Conservation (phyloP, 2,888 invertebrate genomes). For the Lasioglossum vierecki region DNA sequence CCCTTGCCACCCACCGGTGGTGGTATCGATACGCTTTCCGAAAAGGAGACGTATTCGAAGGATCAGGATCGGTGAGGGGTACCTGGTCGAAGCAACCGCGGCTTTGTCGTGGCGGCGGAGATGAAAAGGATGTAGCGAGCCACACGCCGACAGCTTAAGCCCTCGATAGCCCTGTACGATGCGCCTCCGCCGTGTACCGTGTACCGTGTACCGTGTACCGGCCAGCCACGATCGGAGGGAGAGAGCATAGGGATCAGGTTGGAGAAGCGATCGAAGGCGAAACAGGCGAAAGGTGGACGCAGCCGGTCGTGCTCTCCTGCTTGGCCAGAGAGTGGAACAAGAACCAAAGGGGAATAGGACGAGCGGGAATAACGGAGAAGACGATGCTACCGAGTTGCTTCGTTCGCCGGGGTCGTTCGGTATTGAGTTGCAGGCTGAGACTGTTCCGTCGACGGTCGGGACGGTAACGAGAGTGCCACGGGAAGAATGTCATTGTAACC, state of each 20-base stretch:
- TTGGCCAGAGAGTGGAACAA: neutral
- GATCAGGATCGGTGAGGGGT: slow-evolving; percentile 26
- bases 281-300: slow-evolving; percentile 30
- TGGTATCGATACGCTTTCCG: slow-evolving; percentile 32
- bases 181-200: slow-evolving; percentile 58
- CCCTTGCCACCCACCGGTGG: neutral
- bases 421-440: slow-evolving; percentile 34
- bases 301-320: neutral
- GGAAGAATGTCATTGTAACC: slow-evolving; percentile 49
- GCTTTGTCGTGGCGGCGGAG: slow-evolving; percentile 69
- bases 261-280: slow-evolving; percentile 18
- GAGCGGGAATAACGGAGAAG: slow-evolving; percentile 26
- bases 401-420: slow-evolving; percentile 10
- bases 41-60: slow-evolving; percentile 33
- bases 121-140: slow-evolving; percentile 69
- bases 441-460: neutral
- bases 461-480: neutral
- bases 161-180: slow-evolving; percentile 65
- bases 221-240: slow-evolving; percentile 45
- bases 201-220: slow-evolving; percentile 29
- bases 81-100: slow-evolving; percentile 39
- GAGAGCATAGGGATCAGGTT: slow-evolving; percentile 29
- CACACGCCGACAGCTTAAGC: slow-evolving; percentile 70
- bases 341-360: neutral
- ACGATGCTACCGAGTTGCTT: slow-evolving; percentile 41